Evolutionary conservation across 2,888 invertebrate genomes (phyloP).

Genomic region (Himalopsyche anomala): DNA sequence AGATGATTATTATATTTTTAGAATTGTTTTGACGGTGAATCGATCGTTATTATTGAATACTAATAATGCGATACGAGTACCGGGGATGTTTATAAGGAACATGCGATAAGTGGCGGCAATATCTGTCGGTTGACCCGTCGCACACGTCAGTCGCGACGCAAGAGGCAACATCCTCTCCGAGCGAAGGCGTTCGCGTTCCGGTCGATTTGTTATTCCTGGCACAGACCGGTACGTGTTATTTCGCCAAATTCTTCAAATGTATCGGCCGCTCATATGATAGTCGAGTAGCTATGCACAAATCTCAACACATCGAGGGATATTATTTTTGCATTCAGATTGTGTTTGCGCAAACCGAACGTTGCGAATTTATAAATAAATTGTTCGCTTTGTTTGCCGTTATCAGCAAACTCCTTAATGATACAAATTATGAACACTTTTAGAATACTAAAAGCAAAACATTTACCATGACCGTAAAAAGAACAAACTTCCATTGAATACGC

Average conservation of each 20-base stretch:
- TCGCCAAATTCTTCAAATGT: conserved; percentile 46
- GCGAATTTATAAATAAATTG: conserved; percentile 38
- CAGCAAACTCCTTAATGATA: neutral
- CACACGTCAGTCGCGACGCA: conserved; percentile 19
- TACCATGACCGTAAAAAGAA: too few species aligned
- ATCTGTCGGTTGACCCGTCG: conserved; percentile 36
- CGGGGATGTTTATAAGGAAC: neutral
- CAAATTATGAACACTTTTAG: too few species aligned
- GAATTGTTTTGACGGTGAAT: too few species aligned
- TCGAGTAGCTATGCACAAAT: conserved; percentile 14
- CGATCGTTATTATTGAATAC: too few species aligned
- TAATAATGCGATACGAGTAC: too few species aligned
- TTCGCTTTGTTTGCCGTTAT: conserved; percentile 40
- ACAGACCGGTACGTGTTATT: conserved; percentile 49
- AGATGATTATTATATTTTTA: too few species aligned
- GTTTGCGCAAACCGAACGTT: conserved; percentile 38
- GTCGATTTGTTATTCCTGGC: conserved; percentile 57
- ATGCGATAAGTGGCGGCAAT: conserved; percentile 12
- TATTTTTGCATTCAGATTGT: conserved; percentile 24
- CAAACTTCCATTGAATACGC: too few species aligned
- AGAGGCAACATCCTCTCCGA: conserved; percentile 20
- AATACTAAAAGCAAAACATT: too few species aligned
- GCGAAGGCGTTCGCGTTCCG: conserved; percentile 3
- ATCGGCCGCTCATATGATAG: neutral
- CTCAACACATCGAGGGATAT: conserved; percentile 14